Base-by-base conservation (phyloP, 2,113 vertebrate species). In the Pseudonaja textilis region DNA sequence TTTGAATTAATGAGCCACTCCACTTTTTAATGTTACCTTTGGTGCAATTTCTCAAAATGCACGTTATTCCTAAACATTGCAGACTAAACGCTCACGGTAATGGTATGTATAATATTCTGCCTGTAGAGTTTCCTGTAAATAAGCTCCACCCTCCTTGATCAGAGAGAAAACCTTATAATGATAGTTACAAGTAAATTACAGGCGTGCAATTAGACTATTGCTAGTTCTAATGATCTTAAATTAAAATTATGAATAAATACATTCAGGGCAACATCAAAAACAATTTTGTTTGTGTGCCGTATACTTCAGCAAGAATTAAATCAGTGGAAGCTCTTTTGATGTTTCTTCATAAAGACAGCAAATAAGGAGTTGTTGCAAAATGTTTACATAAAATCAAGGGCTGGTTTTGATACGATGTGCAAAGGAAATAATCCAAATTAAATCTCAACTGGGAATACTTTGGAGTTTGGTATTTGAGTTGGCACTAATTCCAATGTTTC, bases 141-240 rank as follows among this genome's bases (percentile, higher is more conserved):
- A 86, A 64, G 88, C 81, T 26, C 39, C 74, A 59, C 16, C 56
- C 9, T 64, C 74, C 61, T 86, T 54, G 92, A 90, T 90, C 88
- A 54, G 69, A 86, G 56, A 56, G 86, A n/a, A 89, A 93, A 93
- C 69, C 74, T 85, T 59, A 55, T 90, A 90, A 93, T 93, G 92
- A 87, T 91, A 57, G 23, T 93, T 96, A 91, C 85, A 93, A 93
- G 59, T 88, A 91, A 95, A 95, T 91, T 74, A 54, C 86, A 89
- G 50, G 5, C 81, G 18, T 10, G 2, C 8, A 3, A 47, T 91
- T 93, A 91, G 94, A 89, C 90, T 89, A 47, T 59, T 93, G 91
- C 89, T 91, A 87, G 20, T 34, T 5, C 29, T 92, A 91, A 91
- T 29, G 20, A 81, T 92, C 93, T 88, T 93, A 90, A 93, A 74